Base-by-base conservation (phyloP, 2,113 vertebrate genomes). In the Fulica atra region DNA sequence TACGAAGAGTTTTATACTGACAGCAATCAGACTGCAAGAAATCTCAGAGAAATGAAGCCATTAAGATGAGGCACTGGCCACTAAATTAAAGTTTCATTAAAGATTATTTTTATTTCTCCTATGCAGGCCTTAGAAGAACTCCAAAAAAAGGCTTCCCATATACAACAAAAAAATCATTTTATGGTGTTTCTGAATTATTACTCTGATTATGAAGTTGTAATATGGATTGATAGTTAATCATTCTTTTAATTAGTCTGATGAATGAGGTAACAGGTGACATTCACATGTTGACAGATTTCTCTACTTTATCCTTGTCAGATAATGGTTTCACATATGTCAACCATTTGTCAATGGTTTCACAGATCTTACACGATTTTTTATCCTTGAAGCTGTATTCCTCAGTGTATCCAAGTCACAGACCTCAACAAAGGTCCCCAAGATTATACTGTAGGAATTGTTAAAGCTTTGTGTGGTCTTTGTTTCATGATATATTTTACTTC, bases 341-440 rank as follows among this genome's bases (percentile, higher is more conserved):
- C 42, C 42, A 42, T 42, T 42, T 42, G 42, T 42, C 42, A 42
- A 42, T 16, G 42, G 5, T 16, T 42, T 16, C 17, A 18, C 44
- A 68, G 4, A 78, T 48, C 29, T 71, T 50, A 76, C 68, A 6
- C 63, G 21, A 59, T 8, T 11, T 82, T 64, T 57, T 71, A 56
- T 31, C 28, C 38, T 64, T 76, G 38, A 80, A 69, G 31, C 8
- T 69, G 11, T 57, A 51, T 64, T 73, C 8, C 35, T 65, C 19
- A 4, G 6, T 38, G 8, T 48, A 81, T 40, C 64, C 33, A 71
- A 89, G 10, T 70, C 82, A 86, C 7, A 57, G 23, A 31, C 3
- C 28, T 71, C 28, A 73, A 7, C 8, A 25, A 0, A 0, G 17
- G 8, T 51, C 23, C 11, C 10, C 2, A 81, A 3, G 19, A 68